phyloP scores from a whole-genome alignment of 2,113 vertebrate species.

The Python bivittatus region DNA sequence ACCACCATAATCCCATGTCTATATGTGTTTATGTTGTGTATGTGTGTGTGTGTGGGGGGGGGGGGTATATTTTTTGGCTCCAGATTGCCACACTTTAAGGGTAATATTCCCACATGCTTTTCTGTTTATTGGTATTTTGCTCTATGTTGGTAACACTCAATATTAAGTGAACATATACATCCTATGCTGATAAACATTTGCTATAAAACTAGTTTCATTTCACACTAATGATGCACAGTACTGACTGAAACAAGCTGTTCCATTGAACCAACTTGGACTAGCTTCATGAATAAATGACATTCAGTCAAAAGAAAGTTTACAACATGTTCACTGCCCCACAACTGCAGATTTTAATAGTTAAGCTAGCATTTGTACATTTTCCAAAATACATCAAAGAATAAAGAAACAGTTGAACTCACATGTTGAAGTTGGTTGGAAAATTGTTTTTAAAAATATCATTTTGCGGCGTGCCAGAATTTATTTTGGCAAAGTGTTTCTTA shows the following conservation, averaged over 20 bases:
- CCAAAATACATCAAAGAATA: conserved; percentile 24
- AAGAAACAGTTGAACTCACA: not conserved
- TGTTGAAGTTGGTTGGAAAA: conserved; percentile 52
- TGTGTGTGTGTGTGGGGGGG: not conserved
- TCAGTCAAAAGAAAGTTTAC: conserved; percentile 6
- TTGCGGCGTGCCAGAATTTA: conserved; percentile 57
- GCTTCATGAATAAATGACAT: conserved; percentile 26
- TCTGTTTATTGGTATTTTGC: conserved; percentile 1
- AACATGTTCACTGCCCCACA: not conserved
- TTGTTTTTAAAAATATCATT: conserved; percentile 60
- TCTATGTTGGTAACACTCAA: not conserved
- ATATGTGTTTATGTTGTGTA: not conserved
- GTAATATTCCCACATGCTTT: not conserved
- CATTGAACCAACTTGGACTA: not conserved
- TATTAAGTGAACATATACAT: conserved; percentile 7
- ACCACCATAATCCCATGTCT: not conserved
- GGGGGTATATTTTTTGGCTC: not conserved
- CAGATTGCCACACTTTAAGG: not conserved
- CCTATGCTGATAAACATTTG: not conserved
- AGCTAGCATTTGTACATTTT: conserved; percentile 26
- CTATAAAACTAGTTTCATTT: conserved; percentile 24
- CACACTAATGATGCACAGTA: not conserved
- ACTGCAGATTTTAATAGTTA: not conserved
- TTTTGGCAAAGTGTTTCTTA: conserved; percentile 63
- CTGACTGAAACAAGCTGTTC: conserved; percentile 27